These are phyloP conservation scores for Sebastes reedi DNA, from an alignment of 2,797 vertebrate species.

Conservation along the genomic window DNA sequence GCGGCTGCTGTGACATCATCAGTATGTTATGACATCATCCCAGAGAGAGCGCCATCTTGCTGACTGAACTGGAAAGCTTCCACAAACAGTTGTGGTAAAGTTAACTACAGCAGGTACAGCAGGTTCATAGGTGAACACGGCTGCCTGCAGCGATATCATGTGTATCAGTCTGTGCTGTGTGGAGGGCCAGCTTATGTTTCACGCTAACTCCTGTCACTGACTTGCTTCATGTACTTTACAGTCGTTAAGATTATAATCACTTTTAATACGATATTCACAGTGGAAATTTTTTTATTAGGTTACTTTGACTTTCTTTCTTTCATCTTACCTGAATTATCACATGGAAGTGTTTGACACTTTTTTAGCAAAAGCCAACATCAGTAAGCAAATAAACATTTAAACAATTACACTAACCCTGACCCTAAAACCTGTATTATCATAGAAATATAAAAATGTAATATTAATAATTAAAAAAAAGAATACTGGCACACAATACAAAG, in stretches of 20 bases:
- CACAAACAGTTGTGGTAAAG: background rate
- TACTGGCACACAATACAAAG: background rate
- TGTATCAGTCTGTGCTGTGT: background rate
- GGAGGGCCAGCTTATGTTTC: constrained; percentile 9
- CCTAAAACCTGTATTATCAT: background rate
- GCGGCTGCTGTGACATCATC: constrained; percentile 44
- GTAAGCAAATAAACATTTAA: background rate
- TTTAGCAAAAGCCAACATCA: background rate
- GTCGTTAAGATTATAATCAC: background rate
- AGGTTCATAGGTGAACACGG: background rate
- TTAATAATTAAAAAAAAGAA: background rate
- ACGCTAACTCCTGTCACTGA: background rate
- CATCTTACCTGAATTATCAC: background rate
- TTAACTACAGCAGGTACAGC: background rate
- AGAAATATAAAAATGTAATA: background rate
- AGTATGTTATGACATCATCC: constrained; percentile 37
- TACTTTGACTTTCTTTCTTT: background rate
- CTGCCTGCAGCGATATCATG: background rate
- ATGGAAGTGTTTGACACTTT: background rate
- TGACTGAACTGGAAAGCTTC: background rate
- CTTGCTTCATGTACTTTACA: background rate
- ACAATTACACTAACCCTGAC: background rate
- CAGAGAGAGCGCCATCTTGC: background rate
- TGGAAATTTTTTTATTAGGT: background rate
- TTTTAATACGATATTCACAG: background rate